A percentile compares a stretch with the other conserved stretches of the same genome.
Conservation (phyloP, 2,888 invertebrate genomes). For the Pollenia griseotomentosa region DNA sequence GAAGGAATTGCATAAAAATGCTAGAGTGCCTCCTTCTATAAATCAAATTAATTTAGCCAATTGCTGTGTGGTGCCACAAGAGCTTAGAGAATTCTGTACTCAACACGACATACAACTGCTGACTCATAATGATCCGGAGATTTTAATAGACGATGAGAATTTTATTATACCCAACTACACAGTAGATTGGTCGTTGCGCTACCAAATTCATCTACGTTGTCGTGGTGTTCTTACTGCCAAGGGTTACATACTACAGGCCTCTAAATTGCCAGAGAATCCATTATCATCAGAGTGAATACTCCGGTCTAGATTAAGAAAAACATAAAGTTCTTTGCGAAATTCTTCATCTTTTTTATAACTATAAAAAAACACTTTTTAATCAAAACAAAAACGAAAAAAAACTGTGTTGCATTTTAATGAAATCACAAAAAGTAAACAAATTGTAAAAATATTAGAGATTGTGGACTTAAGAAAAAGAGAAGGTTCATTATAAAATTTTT, state of each 20-base stretch:
- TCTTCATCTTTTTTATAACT: background rate
- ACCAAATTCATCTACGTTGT: conserved; percentile 95
- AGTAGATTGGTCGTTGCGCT: conserved; percentile 92
- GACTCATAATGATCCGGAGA: conserved; percentile 96
- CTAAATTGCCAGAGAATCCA: conserved; percentile 71
- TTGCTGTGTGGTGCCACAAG: conserved; percentile 97
- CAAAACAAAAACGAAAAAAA: conserved; percentile 25
- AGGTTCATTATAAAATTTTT: background rate
- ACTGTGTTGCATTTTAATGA: conserved; percentile 33
- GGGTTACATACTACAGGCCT: conserved; percentile 89
- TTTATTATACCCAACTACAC: conserved; percentile 85
- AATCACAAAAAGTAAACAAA: background rate
- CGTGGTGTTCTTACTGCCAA: conserved; percentile 95
- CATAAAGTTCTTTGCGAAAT: background rate
- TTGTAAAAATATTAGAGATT: background rate
- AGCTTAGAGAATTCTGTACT: conserved; percentile 94
- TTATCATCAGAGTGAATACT: conserved; percentile 10
- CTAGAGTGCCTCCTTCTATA: conserved; percentile 92
- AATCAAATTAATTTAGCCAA: conserved; percentile 96
- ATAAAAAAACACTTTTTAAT: conserved; percentile 32
- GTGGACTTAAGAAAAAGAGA: background rate
- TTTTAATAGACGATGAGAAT: conserved; percentile 85
- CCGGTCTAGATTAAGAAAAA: background rate
- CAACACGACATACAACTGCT: conserved; percentile 95
- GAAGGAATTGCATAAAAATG: conserved; percentile 90